Base-by-base conservation (phyloP, 2,797 vertebrate genomes). In the Ataeniobius toweri region DNA sequence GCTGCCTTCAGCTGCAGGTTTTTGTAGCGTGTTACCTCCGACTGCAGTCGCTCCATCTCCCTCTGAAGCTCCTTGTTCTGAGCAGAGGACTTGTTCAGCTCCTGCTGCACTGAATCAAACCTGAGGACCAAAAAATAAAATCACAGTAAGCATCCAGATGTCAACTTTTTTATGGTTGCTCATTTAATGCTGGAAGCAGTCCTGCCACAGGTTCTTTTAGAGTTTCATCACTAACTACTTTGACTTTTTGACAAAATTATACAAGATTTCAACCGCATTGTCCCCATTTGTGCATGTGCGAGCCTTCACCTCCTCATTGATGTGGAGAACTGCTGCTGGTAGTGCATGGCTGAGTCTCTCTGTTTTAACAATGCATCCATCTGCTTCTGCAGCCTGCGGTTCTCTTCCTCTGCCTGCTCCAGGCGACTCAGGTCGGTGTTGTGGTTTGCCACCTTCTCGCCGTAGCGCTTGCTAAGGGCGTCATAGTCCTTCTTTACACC, bases 51-150 rank as follows among this genome's bases (percentile, higher is more conserved):
- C 85, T 99, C 98, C 97, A 99, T 97, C 93, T 99, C 98, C 76
- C 98, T 95, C 91, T 98, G 97, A 61, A 99, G 89, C 91, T 99
- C 98, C 90, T 99, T 98, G 93, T 99, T 99, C 93, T 99, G 98
- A 51, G 96, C 93, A 0, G 97, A 96, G 10, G 97, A 91, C 26
- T 96, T 99, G 94, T 94, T 98, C 85, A 99, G 93, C 75, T 99
- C 98, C 55, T 98, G 98, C 86, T 99, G 98, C 80, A 98, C 94
- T 0, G 97, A 96, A 91, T 99, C 98, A 59, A 98, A 98, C 91
- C 98, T 99, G 87, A 53, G 1, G 77, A 46, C 46, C 75, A 1
- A 5, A 31, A 31, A 31, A 28, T 1, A 78, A 36, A 41, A 68
- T 36, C 28, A 39, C 0, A 1, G 55, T 20, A 24, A 76, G 39